A percentile compares a stretch with the other conserved stretches of the same genome.
Conservation (phyloP, 1,140 invertebrate genomes). For the Eupeodes corollae region DNA sequence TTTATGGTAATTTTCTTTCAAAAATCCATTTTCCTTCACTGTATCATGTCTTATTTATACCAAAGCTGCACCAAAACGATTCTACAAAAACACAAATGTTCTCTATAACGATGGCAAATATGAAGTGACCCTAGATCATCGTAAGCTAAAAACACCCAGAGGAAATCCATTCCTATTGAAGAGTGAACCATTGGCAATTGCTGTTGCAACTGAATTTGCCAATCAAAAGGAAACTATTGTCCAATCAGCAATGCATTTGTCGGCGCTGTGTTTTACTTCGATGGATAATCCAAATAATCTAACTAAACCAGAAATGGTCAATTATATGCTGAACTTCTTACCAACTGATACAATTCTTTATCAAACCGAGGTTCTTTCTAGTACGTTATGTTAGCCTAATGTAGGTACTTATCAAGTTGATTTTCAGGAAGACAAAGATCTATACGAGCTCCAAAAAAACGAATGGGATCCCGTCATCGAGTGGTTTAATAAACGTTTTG, state of each 20-base stretch:
- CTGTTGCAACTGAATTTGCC: constrained; percentile 86
- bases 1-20: too few species aligned
- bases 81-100: constrained; percentile 59
- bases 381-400: too few species aligned
- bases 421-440: too few species aligned
- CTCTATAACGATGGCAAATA: constrained; percentile 48
- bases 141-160: constrained; percentile 78
- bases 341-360: constrained; percentile 81
- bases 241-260: constrained; percentile 80
- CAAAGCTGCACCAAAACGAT: constrained; percentile 48
- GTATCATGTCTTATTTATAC: constrained; percentile 2
- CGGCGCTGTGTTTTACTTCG: constrained; percentile 77
- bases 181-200: constrained; percentile 79
- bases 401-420: too few species aligned
- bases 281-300: constrained; percentile 82
- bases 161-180: constrained; percentile 65
- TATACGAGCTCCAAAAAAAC: too few species aligned
- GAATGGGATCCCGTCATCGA: too few species aligned
- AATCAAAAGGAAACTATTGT: constrained; percentile 68
- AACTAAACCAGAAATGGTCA: constrained; percentile 62
- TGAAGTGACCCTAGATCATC: constrained; percentile 70
- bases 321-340: constrained; percentile 69
- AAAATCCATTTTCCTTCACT: too few species aligned
- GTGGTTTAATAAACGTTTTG: too few species aligned
- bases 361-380: constrained; percentile 57